Percentiles rank a stretch among this genome's conserved stretches.
These are phyloP conservation scores for Philantomba maxwellii DNA, from an alignment of 2,113 vertebrate genomes.

Conservation along the genomic window DNA sequence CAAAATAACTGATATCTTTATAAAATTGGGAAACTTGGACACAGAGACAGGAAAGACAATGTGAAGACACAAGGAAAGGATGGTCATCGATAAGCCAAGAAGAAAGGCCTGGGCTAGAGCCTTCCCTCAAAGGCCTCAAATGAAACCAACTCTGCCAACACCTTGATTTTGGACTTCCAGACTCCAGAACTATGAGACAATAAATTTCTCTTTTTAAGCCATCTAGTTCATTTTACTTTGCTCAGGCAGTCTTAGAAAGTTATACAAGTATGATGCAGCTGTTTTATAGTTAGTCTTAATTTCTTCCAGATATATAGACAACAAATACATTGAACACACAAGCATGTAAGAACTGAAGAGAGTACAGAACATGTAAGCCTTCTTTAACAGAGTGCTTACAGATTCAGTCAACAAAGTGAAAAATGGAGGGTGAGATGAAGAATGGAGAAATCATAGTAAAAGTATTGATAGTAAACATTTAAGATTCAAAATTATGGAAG, in stretches of 20 bases:
- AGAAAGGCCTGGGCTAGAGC: neutral
- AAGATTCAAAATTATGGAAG: slow-evolving; percentile 5
- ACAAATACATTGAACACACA: neutral
- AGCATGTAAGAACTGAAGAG: neutral
- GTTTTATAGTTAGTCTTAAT: neutral
- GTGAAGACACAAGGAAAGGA: neutral
- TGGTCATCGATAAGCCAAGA: neutral
- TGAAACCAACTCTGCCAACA: neutral
- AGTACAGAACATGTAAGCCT: neutral
- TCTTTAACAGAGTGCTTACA: neutral
- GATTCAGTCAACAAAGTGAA: neutral
- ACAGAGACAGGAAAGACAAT: neutral
- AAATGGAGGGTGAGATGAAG: neutral
- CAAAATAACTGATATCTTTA: neutral
- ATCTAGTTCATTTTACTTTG: neutral
- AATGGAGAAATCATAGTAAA: neutral
- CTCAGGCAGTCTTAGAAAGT: neutral
- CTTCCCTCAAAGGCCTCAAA: neutral
- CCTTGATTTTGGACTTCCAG: neutral
- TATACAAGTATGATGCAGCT: neutral
- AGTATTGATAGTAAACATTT: neutral
- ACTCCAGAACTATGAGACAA: neutral
- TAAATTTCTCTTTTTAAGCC: neutral
- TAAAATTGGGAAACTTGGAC: neutral
- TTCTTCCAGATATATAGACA: neutral